Percentiles rank a stretch among this genome's conserved stretches.
Evolutionary conservation across 2,888 invertebrate genomes (phyloP).

Genomic region (Caenorhabditis afra): DNA sequence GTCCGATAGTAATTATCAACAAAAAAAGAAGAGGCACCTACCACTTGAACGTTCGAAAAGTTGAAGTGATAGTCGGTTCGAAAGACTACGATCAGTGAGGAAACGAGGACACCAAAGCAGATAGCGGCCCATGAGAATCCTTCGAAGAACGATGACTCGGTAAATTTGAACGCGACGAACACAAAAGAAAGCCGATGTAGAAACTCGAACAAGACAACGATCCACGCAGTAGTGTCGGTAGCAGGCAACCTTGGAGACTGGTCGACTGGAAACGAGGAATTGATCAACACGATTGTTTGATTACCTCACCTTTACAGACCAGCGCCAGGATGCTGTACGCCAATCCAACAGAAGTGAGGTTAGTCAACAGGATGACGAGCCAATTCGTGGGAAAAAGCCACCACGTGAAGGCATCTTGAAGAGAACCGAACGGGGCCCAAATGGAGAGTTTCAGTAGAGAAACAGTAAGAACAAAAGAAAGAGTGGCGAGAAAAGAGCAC

Average conservation of each 20-base stretch:
- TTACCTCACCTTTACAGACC: constrained; percentile 36
- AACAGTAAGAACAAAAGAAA: constrained; percentile 24
- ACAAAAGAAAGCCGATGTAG: constrained; percentile 21
- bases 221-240: constrained; percentile 23
- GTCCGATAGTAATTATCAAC: too few relatives aligned
- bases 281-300: too few relatives aligned
- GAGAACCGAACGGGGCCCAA: constrained; percentile 54
- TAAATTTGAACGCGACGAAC: constrained; percentile 12
- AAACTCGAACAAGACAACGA: constrained; percentile 24
- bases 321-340: constrained; percentile 8
- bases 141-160: constrained; percentile 7
- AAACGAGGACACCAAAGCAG: constrained; percentile 10
- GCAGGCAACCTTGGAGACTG: constrained; percentile 33
- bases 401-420: constrained; percentile 37
- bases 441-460: constrained; percentile 47
- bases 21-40: constrained; percentile 1
- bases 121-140: constrained; percentile 32
- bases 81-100: constrained; percentile 38
- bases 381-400: constrained; percentile 28
- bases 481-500: constrained; percentile 5
- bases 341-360: background rate
- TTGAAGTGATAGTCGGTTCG: constrained; percentile 42
- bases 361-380: constrained; percentile 20
- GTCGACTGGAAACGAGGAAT: constrained; percentile 42
- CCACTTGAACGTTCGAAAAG: constrained; percentile 39